Evolutionary conservation across 2,113 vertebrate genomes (phyloP), one percentile per base, ranked within the genome.

Genomic region (Tetraodon nigroviridis): DNA sequence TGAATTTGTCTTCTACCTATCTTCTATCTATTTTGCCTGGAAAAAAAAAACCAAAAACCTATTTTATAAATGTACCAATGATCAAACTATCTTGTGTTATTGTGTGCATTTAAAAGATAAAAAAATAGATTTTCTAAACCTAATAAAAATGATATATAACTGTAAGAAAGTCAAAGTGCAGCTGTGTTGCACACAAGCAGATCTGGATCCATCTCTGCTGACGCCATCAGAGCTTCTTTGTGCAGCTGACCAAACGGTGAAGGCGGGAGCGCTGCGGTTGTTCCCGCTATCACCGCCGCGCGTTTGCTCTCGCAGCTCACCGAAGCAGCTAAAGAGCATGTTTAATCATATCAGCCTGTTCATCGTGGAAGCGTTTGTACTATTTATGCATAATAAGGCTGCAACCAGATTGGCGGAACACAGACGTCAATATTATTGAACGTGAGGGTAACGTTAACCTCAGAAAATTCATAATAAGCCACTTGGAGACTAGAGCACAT

Each of bases 241-340:
- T 75, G 68, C 87, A 89, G 79, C 84, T 87, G 80, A 82, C 80
- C 75, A 89, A 88, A 87, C 77, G 88, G 49, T 29, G 61, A 78
- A 45, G 48, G 44, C 29, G 73, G 57, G 55, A 67, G 42, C 46
- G 68, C 57, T 64, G 58, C 63, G 62, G 55, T 53, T 45, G 60
- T 75, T 19, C 72, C 67, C 24, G 7, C 55, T 37, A 78, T 81
- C 72, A 80, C 59, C 64, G 65, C 79, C 83, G 83, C 58, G 56
- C 83, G 67, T 75, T 71, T 71, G 21, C 21, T 19, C 17, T n/a
- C 51, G 45, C 37, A 19, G 49, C 27, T 58, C 48, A 62, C 15
- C 45, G 49, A 24, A 40, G 61, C 60, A 13, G 50, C 19, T 13
- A 5, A 44, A 51, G 61, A 32, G 32, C 68, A 29, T 59, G 21